Conservation (phyloP, 2,888 invertebrate species). For the Epiblema foenella region DNA sequence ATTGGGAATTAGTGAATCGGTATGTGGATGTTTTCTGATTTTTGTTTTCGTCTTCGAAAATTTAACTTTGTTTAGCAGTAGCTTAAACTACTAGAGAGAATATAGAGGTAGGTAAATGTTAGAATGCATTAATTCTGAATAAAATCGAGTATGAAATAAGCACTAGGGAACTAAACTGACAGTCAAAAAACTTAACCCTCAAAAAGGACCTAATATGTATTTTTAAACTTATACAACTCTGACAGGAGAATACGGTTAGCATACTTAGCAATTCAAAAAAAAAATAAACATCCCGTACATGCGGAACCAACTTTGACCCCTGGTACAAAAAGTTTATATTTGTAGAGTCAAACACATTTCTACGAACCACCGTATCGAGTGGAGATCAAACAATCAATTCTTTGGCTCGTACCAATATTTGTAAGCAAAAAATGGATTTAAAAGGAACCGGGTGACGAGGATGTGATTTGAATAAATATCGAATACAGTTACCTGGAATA, state of each 20-base stretch:
- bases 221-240: neutral
- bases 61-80: neutral
- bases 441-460: slow-evolving; percentile 56
- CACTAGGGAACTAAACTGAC: no score
- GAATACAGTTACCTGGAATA: slow-evolving; percentile 56
- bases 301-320: slow-evolving; percentile 29
- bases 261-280: neutral
- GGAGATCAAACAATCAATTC: slow-evolving; percentile 69
- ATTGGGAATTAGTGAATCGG: slow-evolving; percentile 22
- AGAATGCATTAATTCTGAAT: no score
- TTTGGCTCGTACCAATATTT: slow-evolving; percentile 70
- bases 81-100: neutral
- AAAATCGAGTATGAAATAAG: no score
- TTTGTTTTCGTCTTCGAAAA: neutral
- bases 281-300: neutral
- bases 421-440: slow-evolving; percentile 60
- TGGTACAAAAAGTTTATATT: slow-evolving; percentile 44
- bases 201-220: no score
- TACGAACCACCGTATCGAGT: slow-evolving; percentile 64
- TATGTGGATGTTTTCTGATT: slow-evolving; percentile 6
- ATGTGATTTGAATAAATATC: slow-evolving; percentile 72
- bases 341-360: slow-evolving; percentile 57
- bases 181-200: no score
- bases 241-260: neutral
- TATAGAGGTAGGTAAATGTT: no score